These are phyloP conservation scores for Bos javanicus DNA, from an alignment of 2,113 vertebrate species.

Conservation along the genomic window DNA sequence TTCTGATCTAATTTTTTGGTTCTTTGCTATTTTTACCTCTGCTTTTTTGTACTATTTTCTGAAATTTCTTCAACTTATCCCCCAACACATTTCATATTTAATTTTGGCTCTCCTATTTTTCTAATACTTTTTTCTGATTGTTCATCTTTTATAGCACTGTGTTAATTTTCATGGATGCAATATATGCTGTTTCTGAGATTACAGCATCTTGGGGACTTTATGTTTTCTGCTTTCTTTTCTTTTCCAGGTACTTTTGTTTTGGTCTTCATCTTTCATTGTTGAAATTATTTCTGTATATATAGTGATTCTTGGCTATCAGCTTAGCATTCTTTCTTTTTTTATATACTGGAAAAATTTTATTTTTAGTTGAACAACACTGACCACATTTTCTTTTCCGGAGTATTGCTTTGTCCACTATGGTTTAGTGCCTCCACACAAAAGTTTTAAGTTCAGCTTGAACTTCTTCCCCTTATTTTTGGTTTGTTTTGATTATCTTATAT, in stretches of 20 bases:
- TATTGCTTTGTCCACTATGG: not conserved
- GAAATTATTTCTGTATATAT: not conserved
- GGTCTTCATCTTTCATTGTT: not conserved
- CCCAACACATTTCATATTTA: not conserved
- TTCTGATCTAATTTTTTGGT: not conserved
- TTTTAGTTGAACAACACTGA: not conserved
- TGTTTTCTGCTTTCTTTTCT: not conserved
- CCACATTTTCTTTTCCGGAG: not conserved
- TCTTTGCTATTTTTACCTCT: not conserved
- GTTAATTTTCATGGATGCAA: not conserved
- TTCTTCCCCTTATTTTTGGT: not conserved
- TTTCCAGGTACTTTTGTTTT: not conserved
- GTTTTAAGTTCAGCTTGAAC: not conserved
- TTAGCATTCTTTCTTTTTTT: not conserved
- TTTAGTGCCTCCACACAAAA: not conserved
- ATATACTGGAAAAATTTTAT: not conserved
- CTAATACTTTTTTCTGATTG: not conserved
- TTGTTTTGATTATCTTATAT: not conserved
- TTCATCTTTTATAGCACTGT: not conserved
- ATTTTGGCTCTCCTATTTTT: not conserved
- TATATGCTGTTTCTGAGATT: not conserved
- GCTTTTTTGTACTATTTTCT: not conserved
- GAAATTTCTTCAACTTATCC: not conserved
- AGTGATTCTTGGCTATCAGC: not conserved
- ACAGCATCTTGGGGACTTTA: not conserved